Conservation (phyloP, 2,888 invertebrate species). For the Cephus rjabovi region DNA sequence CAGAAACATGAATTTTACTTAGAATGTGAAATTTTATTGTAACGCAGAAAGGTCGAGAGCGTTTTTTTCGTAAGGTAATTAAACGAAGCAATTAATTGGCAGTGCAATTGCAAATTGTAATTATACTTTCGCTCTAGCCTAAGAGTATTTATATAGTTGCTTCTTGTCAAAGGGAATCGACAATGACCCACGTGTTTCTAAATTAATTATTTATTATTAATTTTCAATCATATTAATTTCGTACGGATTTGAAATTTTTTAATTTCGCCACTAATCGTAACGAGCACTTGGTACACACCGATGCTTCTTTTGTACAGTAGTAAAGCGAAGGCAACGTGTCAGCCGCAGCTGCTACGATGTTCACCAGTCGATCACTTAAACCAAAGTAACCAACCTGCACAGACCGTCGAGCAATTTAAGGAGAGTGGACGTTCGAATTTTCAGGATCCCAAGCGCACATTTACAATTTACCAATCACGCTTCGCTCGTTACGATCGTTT, state of each 20-base stretch:
- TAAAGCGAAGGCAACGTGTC: not conserved
- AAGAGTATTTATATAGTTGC: not conserved
- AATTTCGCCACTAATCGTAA: not conserved
- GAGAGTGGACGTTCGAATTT: conserved; percentile 30
- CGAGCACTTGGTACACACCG: not conserved
- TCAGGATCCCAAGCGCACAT: not conserved
- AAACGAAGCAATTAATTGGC: not conserved
- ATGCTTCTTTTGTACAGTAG: not conserved
- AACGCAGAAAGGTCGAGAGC: not conserved
- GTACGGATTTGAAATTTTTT: not conserved
- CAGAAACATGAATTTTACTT: not conserved
- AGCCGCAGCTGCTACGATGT: conserved; percentile 27
- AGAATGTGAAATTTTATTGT: not conserved
- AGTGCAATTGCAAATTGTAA: not conserved
- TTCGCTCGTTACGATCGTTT: not conserved
- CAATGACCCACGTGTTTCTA: not conserved
- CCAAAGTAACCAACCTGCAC: conserved; percentile 48
- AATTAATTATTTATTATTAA: not conserved
- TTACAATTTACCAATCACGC: not conserved
- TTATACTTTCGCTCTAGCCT: not conserved
- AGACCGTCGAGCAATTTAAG: conserved; percentile 52
- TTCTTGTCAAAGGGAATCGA: not conserved
- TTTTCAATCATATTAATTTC: not conserved
- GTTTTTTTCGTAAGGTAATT: not conserved
- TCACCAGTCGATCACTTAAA: conserved; percentile 41